These are phyloP conservation scores for Sarcophaga variegata DNA, from an alignment of 2,888 invertebrate genomes.

Conservation along the genomic window DNA sequence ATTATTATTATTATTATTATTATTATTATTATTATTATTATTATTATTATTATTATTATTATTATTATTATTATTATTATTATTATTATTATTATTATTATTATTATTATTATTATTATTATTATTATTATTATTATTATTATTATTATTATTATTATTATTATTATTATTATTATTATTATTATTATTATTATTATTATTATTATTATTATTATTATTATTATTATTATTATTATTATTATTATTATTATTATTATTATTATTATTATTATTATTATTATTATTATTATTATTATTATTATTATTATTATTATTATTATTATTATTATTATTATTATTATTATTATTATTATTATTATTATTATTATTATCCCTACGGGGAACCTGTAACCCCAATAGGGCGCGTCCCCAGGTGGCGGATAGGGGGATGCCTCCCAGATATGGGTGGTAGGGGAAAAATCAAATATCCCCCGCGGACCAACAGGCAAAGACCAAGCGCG, in stretches of 20 bases:
- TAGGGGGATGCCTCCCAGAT: no score
- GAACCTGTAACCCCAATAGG: no score
- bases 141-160: slow-evolving; percentile 11
- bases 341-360: slow-evolving; percentile 11
- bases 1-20: slow-evolving; percentile 11
- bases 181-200: slow-evolving; percentile 11
- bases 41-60: slow-evolving; percentile 11
- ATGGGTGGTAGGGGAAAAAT: no score
- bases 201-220: slow-evolving; percentile 11
- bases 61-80: slow-evolving; percentile 11
- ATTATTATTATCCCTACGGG: not conserved
- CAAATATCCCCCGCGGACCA: no score
- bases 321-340: slow-evolving; percentile 11
- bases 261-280: slow-evolving; percentile 11
- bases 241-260: slow-evolving; percentile 11
- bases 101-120: slow-evolving; percentile 11
- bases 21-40: slow-evolving; percentile 11
- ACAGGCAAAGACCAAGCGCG: no score
- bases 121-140: slow-evolving; percentile 11
- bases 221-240: slow-evolving; percentile 11
- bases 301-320: slow-evolving; percentile 11
- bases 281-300: slow-evolving; percentile 11
- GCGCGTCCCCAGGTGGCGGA: no score
- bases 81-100: slow-evolving; percentile 11
- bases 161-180: slow-evolving; percentile 11